Evolutionary conservation across 2,888 invertebrate species (phyloP).

Genomic region (Dexiosoma caninum): DNA sequence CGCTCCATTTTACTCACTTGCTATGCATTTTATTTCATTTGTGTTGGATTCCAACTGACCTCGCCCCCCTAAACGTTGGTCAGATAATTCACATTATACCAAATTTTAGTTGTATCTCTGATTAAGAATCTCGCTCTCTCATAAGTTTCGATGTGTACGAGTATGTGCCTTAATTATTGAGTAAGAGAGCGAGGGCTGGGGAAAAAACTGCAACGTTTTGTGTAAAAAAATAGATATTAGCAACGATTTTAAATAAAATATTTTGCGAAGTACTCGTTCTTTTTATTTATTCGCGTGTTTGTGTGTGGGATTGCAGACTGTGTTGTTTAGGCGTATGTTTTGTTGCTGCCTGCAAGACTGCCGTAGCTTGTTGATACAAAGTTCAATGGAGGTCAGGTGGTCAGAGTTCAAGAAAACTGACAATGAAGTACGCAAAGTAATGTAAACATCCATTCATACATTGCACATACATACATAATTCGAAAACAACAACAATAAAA

Average conservation of each 20-base stretch:
- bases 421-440: constrained; percentile 69
- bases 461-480: constrained; percentile 30
- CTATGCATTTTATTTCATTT: constrained; percentile 21
- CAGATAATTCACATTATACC: neutral
- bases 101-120: neutral
- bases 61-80: neutral
- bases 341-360: constrained; percentile 11
- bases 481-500: neutral
- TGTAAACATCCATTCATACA: constrained; percentile 31
- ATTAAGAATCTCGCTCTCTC: neutral
- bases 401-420: constrained; percentile 77
- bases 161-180: neutral
- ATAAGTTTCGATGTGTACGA: neutral
- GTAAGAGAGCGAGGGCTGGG: neutral
- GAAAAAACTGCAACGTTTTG: constrained; percentile 43
- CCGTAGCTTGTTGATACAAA: constrained; percentile 28
- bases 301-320: constrained; percentile 8
- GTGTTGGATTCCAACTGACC: neutral
- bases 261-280: constrained; percentile 11
- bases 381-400: constrained; percentile 76
- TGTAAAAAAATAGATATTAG: constrained; percentile 26
- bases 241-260: constrained; percentile 39
- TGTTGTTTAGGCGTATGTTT: constrained; percentile 3
- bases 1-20: constrained; percentile 36
- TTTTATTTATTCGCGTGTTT: neutral